Percentiles rank a stretch among this genome's conserved stretches.
These are phyloP conservation scores for Wiebesia pumilae DNA, from an alignment of 1,140 invertebrate species.

Conservation along the genomic window DNA sequence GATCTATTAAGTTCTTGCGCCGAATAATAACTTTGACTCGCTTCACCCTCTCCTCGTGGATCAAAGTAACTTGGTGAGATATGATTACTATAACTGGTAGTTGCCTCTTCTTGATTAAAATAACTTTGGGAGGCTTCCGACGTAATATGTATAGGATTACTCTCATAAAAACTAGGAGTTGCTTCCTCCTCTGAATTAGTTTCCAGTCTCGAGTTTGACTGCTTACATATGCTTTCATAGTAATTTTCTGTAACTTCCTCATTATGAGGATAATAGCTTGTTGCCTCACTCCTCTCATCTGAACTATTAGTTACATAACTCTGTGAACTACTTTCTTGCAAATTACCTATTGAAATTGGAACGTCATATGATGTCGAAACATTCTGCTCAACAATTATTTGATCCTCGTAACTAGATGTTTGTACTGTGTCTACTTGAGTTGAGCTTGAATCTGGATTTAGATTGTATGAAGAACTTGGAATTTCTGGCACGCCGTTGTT, in stretches of 20 bases:
- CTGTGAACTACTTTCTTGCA: conserved; percentile 69
- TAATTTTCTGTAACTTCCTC: conserved; percentile 66
- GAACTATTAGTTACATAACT: conserved; percentile 70
- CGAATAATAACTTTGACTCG: conserved; percentile 71
- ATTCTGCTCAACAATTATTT: conserved; percentile 69
- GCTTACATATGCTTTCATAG: conserved; percentile 63
- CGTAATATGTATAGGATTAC: conserved; percentile 59
- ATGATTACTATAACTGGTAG: conserved; percentile 66
- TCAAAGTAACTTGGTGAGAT: conserved; percentile 69
- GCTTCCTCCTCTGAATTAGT: conserved; percentile 66
- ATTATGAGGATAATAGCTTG: conserved; percentile 67
- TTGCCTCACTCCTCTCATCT: conserved; percentile 66
- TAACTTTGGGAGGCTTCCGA: conserved; percentile 69
- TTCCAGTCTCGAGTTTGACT: conserved; percentile 61
- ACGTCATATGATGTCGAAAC: conserved; percentile 71
- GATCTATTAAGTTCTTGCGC: conserved; percentile 61
- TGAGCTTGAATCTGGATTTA: conserved; percentile 71
- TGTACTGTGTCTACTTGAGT: conserved; percentile 66
- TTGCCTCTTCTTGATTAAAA: conserved; percentile 65
- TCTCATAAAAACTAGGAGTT: conserved; percentile 67
- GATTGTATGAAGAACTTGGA: conserved; percentile 70
- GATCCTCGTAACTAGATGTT: conserved; percentile 70
- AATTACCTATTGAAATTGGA: conserved; percentile 68
- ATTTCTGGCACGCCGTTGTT: conserved; percentile 72
- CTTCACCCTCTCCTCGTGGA: conserved; percentile 65